These are phyloP conservation scores for Pyrocoelia pectoralis DNA, from an alignment of 2,888 invertebrate species.

Conservation along the genomic window DNA sequence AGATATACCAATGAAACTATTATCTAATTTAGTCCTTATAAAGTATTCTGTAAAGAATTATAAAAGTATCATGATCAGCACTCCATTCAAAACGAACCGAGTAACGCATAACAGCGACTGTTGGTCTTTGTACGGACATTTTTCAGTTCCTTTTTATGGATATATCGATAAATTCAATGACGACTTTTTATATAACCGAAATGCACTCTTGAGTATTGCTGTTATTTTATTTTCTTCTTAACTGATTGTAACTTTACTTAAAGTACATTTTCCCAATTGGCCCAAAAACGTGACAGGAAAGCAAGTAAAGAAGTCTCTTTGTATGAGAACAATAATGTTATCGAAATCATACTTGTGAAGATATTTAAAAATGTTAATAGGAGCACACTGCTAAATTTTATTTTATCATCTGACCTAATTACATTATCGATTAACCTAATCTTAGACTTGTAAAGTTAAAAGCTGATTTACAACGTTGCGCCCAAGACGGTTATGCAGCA, in stretches of 20 bases:
- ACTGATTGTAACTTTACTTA: not conserved
- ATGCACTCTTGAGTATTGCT: slow-evolving; percentile 6
- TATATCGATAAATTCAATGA: not conserved
- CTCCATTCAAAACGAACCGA: slow-evolving; percentile 1
- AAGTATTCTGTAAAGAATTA: slow-evolving; percentile 1
- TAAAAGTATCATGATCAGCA: slow-evolving; percentile 1
- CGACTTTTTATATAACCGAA: slow-evolving; percentile 5
- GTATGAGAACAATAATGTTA: too few species aligned
- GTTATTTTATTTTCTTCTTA: slow-evolving; percentile 6
- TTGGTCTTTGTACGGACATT: slow-evolving; percentile 1
- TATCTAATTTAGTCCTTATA: slow-evolving; percentile 7
- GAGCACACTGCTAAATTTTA: too few species aligned
- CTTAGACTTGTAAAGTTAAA: too few species aligned
- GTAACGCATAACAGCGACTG: not conserved
- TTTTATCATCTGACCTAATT: too few species aligned
- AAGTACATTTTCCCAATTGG: slow-evolving; percentile 4
- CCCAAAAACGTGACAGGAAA: slow-evolving; percentile 6
- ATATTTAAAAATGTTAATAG: too few species aligned
- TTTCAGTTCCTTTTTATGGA: slow-evolving; percentile 1
- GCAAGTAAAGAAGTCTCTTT: too few species aligned
- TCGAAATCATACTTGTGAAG: too few species aligned
- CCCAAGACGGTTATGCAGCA: too few species aligned
- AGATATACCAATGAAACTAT: slow-evolving; percentile 3
- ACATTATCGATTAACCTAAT: too few species aligned
- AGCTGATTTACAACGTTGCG: too few species aligned